phyloP scores from a whole-genome alignment of 2,797 vertebrate genomes.

The Siniperca scherzeri region DNA sequence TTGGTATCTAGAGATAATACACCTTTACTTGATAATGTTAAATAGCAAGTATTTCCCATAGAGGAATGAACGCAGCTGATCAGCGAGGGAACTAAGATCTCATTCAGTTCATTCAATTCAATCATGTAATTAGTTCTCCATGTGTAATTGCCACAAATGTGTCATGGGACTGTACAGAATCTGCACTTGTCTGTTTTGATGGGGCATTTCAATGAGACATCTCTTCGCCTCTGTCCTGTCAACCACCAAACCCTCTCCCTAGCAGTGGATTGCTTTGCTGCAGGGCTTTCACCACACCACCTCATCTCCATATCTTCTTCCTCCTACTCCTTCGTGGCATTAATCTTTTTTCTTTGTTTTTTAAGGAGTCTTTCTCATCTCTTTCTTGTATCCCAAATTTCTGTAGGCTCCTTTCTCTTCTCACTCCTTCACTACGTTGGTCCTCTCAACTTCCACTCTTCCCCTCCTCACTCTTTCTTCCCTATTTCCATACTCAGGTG shows the following conservation, averaged over 20 bases:
- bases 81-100: constrained; percentile 55
- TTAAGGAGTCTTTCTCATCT: background rate
- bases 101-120: constrained; percentile 56
- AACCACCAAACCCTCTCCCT: background rate
- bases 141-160: constrained; percentile 58
- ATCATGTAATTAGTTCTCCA: constrained; percentile 70
- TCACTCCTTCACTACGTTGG: background rate
- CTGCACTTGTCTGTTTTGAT: constrained; percentile 47
- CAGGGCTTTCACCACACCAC: background rate
- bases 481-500: constrained; percentile 4
- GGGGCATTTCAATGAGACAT: constrained; percentile 45
- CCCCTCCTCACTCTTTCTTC: background rate
- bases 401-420: background rate
- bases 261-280: background rate
- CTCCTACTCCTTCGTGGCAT: background rate
- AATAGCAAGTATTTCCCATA: constrained; percentile 17
- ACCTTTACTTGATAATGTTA: constrained; percentile 10
- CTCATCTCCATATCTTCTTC: background rate
- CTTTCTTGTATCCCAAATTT: constrained; percentile 1
- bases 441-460: background rate
- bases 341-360: constrained; percentile 14
- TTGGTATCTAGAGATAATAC: background rate
- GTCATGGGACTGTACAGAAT: constrained; percentile 39
- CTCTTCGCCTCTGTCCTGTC: constrained; percentile 28
- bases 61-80: constrained; percentile 48